Evolutionary conservation across 2,888 invertebrate species (phyloP).

Genomic region (Melanotus villosus): DNA sequence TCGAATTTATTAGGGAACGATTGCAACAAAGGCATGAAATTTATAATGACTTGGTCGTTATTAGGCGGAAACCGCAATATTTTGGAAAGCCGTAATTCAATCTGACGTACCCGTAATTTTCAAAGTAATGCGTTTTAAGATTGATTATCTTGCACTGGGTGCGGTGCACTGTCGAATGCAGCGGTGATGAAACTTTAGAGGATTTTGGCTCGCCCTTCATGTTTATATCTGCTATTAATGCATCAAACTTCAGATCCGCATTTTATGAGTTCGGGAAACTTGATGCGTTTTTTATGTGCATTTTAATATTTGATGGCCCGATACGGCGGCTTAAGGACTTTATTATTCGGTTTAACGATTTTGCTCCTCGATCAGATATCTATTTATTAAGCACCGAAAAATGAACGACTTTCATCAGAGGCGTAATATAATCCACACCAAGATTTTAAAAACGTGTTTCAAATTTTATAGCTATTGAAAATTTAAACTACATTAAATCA

Average conservation of each 20-base stretch:
- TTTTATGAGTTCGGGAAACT: conserved; percentile 40
- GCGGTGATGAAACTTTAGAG: conserved; percentile 29
- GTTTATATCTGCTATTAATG: conserved; percentile 43
- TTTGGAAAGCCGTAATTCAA: conserved; percentile 37
- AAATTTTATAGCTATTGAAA: neutral
- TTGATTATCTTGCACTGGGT: conserved; percentile 41
- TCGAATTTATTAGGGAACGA: conserved; percentile 3
- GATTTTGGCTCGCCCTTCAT: conserved; percentile 32
- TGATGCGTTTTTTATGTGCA: conserved; percentile 44
- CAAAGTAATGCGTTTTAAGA: conserved; percentile 41
- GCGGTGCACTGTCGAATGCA: conserved; percentile 33
- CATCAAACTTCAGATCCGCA: conserved; percentile 41
- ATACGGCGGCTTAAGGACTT: conserved; percentile 38
- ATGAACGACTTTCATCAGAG: conserved; percentile 20
- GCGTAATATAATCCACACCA: conserved; percentile 5
- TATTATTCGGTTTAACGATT: conserved; percentile 42
- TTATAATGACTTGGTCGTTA: conserved; percentile 34
- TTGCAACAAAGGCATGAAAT: conserved; percentile 32
- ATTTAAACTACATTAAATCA: neutral
- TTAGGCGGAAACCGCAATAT: conserved; percentile 35
- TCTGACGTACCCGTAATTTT: conserved; percentile 33
- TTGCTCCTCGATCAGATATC: conserved; percentile 29
- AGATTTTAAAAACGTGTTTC: conserved; percentile 1
- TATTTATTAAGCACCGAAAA: conserved; percentile 29
- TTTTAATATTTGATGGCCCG: conserved; percentile 44